phyloP scores from a whole-genome alignment of 2,888 invertebrate species.

The Aspidiotus rigidus region DNA sequence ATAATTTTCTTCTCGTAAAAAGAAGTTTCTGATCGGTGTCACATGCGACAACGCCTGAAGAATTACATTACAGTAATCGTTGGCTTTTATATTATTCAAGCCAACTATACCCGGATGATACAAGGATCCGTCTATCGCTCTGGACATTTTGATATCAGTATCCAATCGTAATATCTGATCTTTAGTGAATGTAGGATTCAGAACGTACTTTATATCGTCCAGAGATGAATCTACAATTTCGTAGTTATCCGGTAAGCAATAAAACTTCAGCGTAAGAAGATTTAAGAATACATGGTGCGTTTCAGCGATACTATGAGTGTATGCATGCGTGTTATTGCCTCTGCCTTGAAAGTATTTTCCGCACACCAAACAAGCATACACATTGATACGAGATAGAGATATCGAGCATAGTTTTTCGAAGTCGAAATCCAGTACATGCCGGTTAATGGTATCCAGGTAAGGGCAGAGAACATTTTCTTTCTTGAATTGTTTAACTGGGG shows the following conservation, averaged over 20 bases:
- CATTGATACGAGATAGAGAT: conserved; percentile 94
- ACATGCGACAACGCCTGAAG: conserved; percentile 92
- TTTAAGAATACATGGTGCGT: conserved; percentile 97
- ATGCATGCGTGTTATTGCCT: conserved; percentile 96
- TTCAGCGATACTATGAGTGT: conserved; percentile 96
- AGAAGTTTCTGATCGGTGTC: conserved; percentile 86
- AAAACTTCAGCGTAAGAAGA: conserved; percentile 91
- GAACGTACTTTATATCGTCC: conserved; percentile 95
- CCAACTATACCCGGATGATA: conserved; percentile 97
- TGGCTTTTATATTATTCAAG: conserved; percentile 98
- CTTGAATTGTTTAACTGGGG: conserved; percentile 5
- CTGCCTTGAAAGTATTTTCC: conserved; percentile 97
- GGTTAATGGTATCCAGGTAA: conserved; percentile 94
- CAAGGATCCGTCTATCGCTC: conserved; percentile 85
- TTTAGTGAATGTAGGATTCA: conserved; percentile 89
- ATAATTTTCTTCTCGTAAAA: conserved; percentile 89
- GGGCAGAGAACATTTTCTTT: conserved; percentile 63
- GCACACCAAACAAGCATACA: conserved; percentile 97
- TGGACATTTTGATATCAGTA: conserved; percentile 67
- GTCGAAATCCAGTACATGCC: conserved; percentile 95
- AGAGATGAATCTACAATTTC: conserved; percentile 94
- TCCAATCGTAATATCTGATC: conserved; percentile 77
- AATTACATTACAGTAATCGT: conserved; percentile 99
- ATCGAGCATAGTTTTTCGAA: conserved; percentile 99
- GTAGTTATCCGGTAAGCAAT: conserved; percentile 98